Percentiles rank a stretch among this genome's conserved stretches.
Evolutionary conservation across 2,888 invertebrate genomes (phyloP).

Genomic region (Masnerella sp.): DNA sequence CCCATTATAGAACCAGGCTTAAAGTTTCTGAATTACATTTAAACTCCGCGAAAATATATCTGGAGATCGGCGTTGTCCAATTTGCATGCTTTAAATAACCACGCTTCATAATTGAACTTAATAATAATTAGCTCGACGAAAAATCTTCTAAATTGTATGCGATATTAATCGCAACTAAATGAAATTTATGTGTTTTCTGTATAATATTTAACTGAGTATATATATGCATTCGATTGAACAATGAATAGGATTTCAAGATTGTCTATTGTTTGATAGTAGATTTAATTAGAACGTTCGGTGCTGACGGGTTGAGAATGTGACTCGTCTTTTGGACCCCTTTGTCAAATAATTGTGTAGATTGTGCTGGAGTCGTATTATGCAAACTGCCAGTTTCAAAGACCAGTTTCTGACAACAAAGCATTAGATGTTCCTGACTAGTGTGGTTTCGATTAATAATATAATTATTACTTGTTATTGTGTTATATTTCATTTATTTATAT

Average conservation of each 20-base stretch:
- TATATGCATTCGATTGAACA: slow-evolving; percentile 32
- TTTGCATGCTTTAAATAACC: neutral
- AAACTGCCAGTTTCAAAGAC: slow-evolving; percentile 58
- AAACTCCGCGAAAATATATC: too few relatives aligned
- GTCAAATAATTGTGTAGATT: slow-evolving; percentile 53
- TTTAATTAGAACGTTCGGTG: slow-evolving; percentile 54
- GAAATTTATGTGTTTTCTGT: slow-evolving; percentile 10
- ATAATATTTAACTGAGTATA: slow-evolving; percentile 8
- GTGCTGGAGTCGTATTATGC: slow-evolving; percentile 50
- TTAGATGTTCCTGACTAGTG: slow-evolving; percentile 24
- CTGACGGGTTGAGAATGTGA: slow-evolving; percentile 50
- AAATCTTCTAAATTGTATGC: neutral
- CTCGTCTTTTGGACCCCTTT: slow-evolving; percentile 53
- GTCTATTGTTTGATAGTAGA: slow-evolving; percentile 51
- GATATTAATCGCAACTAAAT: slow-evolving; percentile 15
- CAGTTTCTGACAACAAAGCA: slow-evolving; percentile 53
- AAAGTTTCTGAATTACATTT: too few relatives aligned
- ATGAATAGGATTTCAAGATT: slow-evolving; percentile 44
- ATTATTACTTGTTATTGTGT: slow-evolving; percentile 21
- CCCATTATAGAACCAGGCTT: too few relatives aligned
- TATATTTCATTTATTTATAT: slow-evolving; percentile 20
- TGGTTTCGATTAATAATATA: slow-evolving; percentile 38
- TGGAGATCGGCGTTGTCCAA: slow-evolving; percentile 5
- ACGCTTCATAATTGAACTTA: neutral
- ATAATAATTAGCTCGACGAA: neutral